Base-by-base conservation (phyloP, 1,140 invertebrate genomes). In the Cyphomyrmex costatus region DNA sequence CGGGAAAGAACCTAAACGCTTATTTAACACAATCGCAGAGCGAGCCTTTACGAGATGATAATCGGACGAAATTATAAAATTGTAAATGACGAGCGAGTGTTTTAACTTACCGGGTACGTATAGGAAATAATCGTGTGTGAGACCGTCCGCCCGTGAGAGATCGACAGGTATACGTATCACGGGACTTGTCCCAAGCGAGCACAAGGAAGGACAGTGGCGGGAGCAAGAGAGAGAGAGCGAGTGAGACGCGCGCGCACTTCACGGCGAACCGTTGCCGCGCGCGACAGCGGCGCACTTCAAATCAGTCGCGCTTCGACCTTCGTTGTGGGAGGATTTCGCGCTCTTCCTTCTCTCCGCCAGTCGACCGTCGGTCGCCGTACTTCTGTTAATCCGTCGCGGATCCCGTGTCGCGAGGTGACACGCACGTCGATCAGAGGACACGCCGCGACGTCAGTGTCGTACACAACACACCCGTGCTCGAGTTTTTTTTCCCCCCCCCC, bases 261-360 rank as follows among this genome's bases (percentile, higher is more conserved):
- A 24, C 58, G 24, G 21, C 24, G 46, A 10, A 46, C 24, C 27
- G 51, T 46, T 56, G 56, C 51, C 33, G 68, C 66, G 79, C 79
- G 56, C 58, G 83, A 77, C 56, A 14, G 65, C 56, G 51, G 46
- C 65, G 33, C 56, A 24, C 63, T 73, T 73, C 66, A 16, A 78
- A 61, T 91, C 92, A 92, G 92, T 92, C 77, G 88, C 77, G 91
- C 87, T 86, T 80, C 71, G 85, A 74, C 87, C 65, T 84, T 68
- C 84, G 77, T 53, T 24, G 70, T 2, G 84, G 71, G 58, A 30
- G 83, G 88, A 10, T 24, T 7, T 68, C 33, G 65, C 60, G 65
- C 51, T 42, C 63, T 8, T 7, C 7, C 33, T 30, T 30, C 19
- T 16, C 8, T 12, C 27, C 49, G 60, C 63, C 27, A n/a, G 16